A percentile compares a stretch with the other conserved stretches of the same genome.
Conservation (phyloP, 53 echinoderm and acorn worm species). For the Astropecten irregularis region DNA sequence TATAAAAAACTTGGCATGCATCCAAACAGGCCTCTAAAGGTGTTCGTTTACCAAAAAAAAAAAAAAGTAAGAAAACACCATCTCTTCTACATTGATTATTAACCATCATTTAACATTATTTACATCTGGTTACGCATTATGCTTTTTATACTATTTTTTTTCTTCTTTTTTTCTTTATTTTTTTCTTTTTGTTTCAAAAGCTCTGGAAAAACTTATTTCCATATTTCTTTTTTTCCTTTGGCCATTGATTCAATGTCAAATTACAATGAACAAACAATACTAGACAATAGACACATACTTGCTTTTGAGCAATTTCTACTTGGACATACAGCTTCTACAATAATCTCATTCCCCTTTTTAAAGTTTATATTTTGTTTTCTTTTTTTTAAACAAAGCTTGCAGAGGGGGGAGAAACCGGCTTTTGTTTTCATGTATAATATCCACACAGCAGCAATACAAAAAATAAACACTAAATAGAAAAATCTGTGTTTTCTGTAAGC, state of each 20-base stretch:
- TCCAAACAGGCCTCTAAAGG: conserved; percentile 40
- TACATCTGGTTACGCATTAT: conserved; percentile 44
- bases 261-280: conserved; percentile 25
- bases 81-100: neutral
- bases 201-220: conserved; percentile 43
- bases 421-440: conserved; percentile 1
- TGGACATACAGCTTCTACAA: conserved; percentile 27
- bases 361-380: neutral
- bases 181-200: conserved; percentile 44
- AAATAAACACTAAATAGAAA: conserved; percentile 52
- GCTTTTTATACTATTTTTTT: neutral
- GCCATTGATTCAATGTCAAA: conserved; percentile 30
- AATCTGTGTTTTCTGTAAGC: conserved; percentile 8
- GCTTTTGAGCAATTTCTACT: conserved; percentile 43
- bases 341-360: neutral
- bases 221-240: conserved; percentile 48
- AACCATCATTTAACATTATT: conserved; percentile 48
- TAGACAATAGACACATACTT: conserved; percentile 10
- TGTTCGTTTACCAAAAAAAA: conserved; percentile 13
- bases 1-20: conserved; percentile 57
- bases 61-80: conserved; percentile 19
- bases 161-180: conserved; percentile 8
- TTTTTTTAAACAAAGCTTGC: conserved; percentile 12
- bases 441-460: conserved; percentile 37
- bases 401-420: conserved; percentile 16